A percentile compares a stretch with the other conserved stretches of the same genome.
Evolutionary conservation across 2,888 invertebrate species (phyloP).

Genomic region (Amphimallon solstitiale): DNA sequence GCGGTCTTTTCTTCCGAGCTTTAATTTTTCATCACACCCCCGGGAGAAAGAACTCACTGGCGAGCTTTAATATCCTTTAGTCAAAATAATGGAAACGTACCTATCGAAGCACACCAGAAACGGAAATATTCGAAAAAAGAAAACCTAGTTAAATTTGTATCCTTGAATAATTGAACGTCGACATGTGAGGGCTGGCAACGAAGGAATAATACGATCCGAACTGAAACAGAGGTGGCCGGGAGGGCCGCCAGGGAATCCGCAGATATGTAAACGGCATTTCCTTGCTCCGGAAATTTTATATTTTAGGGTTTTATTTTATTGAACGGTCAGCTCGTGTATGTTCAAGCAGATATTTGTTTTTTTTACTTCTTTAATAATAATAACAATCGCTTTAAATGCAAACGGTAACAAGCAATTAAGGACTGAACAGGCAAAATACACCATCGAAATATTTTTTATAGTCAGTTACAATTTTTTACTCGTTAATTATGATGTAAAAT

Average conservation of each 20-base stretch:
- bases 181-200: not conserved
- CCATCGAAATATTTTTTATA: too few relatives aligned
- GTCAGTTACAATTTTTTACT: too few relatives aligned
- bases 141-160: conserved; percentile 30
- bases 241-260: conserved; percentile 47
- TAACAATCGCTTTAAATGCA: too few relatives aligned
- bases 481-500: too few relatives aligned
- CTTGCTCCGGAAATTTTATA: conserved; percentile 56
- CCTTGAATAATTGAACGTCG: conserved; percentile 29
- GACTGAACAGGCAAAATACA: too few relatives aligned
- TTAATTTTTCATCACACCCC: too few relatives aligned
- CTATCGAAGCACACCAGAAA: not conserved
- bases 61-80: not conserved
- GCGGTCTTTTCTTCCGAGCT: too few relatives aligned
- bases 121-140: conserved; percentile 1
- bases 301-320: conserved; percentile 50
- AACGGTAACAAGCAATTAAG: too few relatives aligned
- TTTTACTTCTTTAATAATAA: too few relatives aligned
- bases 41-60: too few relatives aligned
- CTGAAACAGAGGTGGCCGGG: conserved; percentile 9
- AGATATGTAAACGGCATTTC: conserved; percentile 56
- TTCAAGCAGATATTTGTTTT: too few relatives aligned
- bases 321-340: conserved; percentile 14
- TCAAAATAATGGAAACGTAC: not conserved
- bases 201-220: conserved; percentile 15